Evolutionary conservation across 2,797 vertebrate genomes (phyloP).

Genomic region (Rousettus madagascariensis): DNA sequence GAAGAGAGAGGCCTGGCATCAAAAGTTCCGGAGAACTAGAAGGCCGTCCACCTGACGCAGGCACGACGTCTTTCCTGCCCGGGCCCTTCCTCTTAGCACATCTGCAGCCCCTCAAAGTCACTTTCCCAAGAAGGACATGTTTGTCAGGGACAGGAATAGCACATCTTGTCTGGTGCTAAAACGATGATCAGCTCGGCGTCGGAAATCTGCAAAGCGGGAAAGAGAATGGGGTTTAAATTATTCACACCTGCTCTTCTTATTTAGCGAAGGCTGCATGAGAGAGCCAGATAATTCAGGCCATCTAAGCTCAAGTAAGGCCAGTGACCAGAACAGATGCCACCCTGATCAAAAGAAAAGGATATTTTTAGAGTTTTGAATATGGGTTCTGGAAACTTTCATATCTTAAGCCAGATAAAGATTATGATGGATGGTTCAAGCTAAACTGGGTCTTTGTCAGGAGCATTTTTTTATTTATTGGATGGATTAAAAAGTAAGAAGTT

Average conservation of each 20-base stretch:
- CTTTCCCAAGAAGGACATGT: neutral
- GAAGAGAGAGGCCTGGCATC: neutral
- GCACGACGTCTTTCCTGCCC: rapidly evolving
- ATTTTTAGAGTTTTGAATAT: conserved; percentile 64
- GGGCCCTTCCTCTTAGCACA: neutral
- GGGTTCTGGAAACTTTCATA: conserved; percentile 1
- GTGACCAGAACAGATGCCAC: conserved; percentile 31
- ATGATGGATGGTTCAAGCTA: conserved; percentile 32
- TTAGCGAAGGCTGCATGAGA: neutral
- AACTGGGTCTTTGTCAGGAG: neutral
- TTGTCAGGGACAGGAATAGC: conserved; percentile 26
- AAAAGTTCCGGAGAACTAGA: neutral
- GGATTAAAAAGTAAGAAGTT: conserved; percentile 2
- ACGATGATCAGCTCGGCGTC: neutral
- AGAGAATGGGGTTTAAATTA: conserved; percentile 68
- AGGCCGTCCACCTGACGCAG: rapidly evolving
- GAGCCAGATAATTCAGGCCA: conserved; percentile 36
- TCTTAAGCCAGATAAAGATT: conserved; percentile 44
- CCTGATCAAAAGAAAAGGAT: conserved; percentile 24
- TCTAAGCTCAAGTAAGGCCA: neutral
- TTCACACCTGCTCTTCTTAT: conserved; percentile 62
- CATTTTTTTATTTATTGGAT: conserved; percentile 26
- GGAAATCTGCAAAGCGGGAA: neutral
- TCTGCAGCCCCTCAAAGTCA: neutral
- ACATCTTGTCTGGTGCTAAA: neutral